A percentile compares a stretch with the other conserved stretches of the same genome.
Evolutionary conservation across 2,888 invertebrate genomes (phyloP).

Genomic region (Auanema sp.): DNA sequence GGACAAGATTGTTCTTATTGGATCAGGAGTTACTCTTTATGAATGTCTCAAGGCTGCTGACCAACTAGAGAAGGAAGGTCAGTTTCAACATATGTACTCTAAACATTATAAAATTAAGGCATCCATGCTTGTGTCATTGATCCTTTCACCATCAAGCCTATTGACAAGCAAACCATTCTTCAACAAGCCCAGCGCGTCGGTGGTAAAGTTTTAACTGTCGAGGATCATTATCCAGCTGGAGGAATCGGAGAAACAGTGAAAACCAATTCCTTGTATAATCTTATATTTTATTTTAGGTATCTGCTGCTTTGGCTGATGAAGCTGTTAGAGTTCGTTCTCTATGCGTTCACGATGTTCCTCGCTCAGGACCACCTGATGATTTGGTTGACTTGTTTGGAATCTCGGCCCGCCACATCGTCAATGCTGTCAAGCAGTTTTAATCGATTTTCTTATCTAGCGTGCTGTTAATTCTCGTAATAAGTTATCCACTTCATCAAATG

Average conservation of each 20-base stretch:
- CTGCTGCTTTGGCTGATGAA: slow-evolving; percentile 40
- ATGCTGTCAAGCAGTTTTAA: slow-evolving; percentile 71
- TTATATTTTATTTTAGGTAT: slow-evolving; percentile 27
- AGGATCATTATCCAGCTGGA: slow-evolving; percentile 93
- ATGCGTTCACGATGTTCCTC: slow-evolving; percentile 70
- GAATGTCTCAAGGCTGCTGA: slow-evolving; percentile 79
- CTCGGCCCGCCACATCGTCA: slow-evolving; percentile 78
- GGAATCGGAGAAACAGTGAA: slow-evolving; percentile 89
- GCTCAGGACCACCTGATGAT: slow-evolving; percentile 85
- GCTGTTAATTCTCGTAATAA: slow-evolving; percentile 4
- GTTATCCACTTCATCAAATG: background rate
- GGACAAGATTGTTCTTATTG: slow-evolving; percentile 85
- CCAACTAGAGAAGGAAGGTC: slow-evolving; percentile 39
- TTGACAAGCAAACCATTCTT: slow-evolving; percentile 80
- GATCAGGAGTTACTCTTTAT: slow-evolving; percentile 88
- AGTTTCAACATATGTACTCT: slow-evolving; percentile 6
- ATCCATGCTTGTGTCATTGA: slow-evolving; percentile 83
- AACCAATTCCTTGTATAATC: background rate
- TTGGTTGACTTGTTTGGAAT: slow-evolving; percentile 87
- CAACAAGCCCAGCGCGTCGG: slow-evolving; percentile 70
- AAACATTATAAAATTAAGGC: slow-evolving; percentile 46
- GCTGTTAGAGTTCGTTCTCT: slow-evolving; percentile 47
- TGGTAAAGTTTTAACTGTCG: slow-evolving; percentile 80
- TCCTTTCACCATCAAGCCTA: slow-evolving; percentile 80
- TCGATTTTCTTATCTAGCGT: slow-evolving; percentile 4